phyloP scores from a whole-genome alignment of 2,888 invertebrate genomes.

The Lasioglossum lativentre region DNA sequence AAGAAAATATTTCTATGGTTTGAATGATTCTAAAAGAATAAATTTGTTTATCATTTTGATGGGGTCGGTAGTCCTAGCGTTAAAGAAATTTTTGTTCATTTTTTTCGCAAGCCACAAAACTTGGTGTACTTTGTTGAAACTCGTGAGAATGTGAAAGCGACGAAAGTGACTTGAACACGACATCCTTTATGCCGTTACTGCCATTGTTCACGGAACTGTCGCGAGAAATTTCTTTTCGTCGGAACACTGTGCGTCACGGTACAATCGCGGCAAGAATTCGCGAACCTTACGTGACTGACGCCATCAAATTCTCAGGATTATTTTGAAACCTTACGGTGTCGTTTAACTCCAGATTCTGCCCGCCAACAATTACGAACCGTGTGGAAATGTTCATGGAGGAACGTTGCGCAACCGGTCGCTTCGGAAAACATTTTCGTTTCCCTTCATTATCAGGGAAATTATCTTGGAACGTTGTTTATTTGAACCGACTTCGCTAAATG shows the following conservation, averaged over 20 bases:
- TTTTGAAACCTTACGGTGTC: conserved; percentile 35
- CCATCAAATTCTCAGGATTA: conserved; percentile 26
- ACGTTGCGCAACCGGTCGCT: neutral
- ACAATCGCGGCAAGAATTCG: conserved; percentile 43
- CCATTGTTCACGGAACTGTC: conserved; percentile 51
- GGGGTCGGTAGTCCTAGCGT: neutral
- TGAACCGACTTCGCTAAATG: no score
- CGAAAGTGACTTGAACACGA: conserved; percentile 35
- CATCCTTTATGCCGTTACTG: conserved; percentile 41
- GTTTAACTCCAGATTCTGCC: neutral
- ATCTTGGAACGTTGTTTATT: neutral
- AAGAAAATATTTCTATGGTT: no score
- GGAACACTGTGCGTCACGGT: conserved; percentile 37
- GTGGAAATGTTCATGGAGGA: neutral
- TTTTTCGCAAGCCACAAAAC: neutral
- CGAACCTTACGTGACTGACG: conserved; percentile 42
- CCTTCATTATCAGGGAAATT: neutral
- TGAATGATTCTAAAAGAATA: no score
- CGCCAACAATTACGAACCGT: neutral
- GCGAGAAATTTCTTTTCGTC: conserved; percentile 61
- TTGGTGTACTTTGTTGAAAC: conserved; percentile 1
- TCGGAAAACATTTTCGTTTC: neutral
- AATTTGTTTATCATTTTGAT: neutral
- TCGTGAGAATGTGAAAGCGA: conserved; percentile 58
- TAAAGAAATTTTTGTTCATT: neutral